Evolutionary conservation across 2,888 invertebrate genomes (phyloP).

Genomic region (Drosophila austrosaltans): DNA sequence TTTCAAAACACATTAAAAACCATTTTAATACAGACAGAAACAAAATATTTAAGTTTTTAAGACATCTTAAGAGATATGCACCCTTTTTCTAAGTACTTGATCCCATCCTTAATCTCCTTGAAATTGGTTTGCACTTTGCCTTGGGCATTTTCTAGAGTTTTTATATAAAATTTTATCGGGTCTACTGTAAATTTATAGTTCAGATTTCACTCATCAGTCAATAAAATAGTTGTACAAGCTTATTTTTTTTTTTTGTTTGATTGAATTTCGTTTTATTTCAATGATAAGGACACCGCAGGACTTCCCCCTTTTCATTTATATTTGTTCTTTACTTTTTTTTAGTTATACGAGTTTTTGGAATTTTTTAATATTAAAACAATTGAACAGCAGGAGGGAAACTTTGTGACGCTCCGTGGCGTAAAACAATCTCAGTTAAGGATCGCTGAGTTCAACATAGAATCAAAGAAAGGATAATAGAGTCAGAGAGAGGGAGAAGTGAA

Average conservation of each 20-base stretch:
- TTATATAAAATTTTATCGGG: no score
- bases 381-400: slow-evolving; percentile 37
- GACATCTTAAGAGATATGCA: no score
- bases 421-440: slow-evolving; percentile 73
- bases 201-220: not conserved
- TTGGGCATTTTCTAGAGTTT: no score
- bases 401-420: slow-evolving; percentile 19
- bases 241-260: not conserved
- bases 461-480: no score
- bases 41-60: no score
- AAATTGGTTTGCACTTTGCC: no score
- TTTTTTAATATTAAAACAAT: slow-evolving; percentile 39
- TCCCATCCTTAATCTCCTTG: no score
- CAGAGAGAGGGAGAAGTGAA: slow-evolving; percentile 54
- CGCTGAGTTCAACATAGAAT: slow-evolving; percentile 25
- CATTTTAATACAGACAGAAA: no score
- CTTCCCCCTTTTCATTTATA: not conserved
- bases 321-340: slow-evolving; percentile 3
- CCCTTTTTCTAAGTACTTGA: no score
- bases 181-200: not conserved
- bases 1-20: no score
- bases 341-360: not conserved
- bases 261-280: slow-evolving; percentile 2
- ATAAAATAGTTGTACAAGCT: not conserved
- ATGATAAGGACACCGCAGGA: slow-evolving; percentile 6